These are phyloP conservation scores for Prunella fulvescens DNA, from an alignment of 2,113 vertebrate genomes.

Conservation along the genomic window DNA sequence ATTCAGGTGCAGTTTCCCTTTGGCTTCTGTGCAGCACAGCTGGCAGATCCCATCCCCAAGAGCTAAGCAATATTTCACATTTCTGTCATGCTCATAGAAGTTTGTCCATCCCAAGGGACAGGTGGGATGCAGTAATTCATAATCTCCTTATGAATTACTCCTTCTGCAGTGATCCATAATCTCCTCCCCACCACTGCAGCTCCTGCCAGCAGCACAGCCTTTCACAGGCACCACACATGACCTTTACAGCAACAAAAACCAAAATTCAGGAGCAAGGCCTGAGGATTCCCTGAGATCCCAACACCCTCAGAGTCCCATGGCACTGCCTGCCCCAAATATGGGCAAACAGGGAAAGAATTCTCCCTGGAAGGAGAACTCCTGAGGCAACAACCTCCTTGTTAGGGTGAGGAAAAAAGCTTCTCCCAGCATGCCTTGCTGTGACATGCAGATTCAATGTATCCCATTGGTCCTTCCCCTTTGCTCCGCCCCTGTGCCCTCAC, in stretches of 20 bases:
- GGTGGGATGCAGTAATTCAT: not conserved
- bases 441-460: not conserved
- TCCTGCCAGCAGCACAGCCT: not conserved
- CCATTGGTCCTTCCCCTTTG: not conserved
- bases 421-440: not conserved
- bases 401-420: not conserved
- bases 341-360: accelerated
- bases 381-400: not conserved
- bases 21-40: not conserved
- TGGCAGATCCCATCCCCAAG: not conserved
- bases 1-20: not conserved
- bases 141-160: too few relatives aligned
- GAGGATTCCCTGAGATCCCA: not conserved
- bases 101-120: not conserved
- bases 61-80: not conserved
- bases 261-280: not conserved
- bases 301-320: not conserved
- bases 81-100: not conserved
- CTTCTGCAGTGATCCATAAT: not conserved
- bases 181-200: not conserved
- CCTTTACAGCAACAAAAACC: not conserved
- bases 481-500: accelerated
- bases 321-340: not conserved
- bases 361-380: not conserved
- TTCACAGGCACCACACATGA: not conserved